Evolutionary conservation across 2,888 invertebrate species (phyloP), one percentile per base, ranked within the genome.

Genomic region (Mesorhabditis sp.): DNA sequence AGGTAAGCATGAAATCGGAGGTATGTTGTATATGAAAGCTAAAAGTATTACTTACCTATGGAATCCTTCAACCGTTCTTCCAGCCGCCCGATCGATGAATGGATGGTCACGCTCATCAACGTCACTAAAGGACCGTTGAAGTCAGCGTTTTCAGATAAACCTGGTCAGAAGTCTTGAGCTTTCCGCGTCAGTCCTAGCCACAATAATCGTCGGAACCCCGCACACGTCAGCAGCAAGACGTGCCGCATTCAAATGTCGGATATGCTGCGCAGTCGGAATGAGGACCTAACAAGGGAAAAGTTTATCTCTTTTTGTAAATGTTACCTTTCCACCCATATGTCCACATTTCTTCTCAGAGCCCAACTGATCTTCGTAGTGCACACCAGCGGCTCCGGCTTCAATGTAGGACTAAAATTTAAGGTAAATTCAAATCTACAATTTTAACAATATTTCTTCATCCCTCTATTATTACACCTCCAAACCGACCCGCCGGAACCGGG

Each of bases 291-390:
- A 50, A 15, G 43, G 28, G 6, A 64, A 4, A 50, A n/a, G 58
- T 50, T 63, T n/a, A 7, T 65, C 0, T 10, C 42, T 13, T 10
- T 50, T n/a, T 13, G 44, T 7, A 65, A 7, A 15, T 7, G 67
- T 66, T 62, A 74, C 79, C 70, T 86, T 86, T 69, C 86, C 86
- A 50, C 85, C 85, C 86, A 87, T 84, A 73, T 87, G 86, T 7
- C 86, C 86, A 72, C 86, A 86, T 77, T 86, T 86, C 79, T 87
- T 86, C 74, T 86, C 86, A 4, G 86, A 82, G 42, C 85, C 86
- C n/a, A 87, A 75, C 70, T 86, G 86, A 74, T 86, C 86, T 74
- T 86, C 86, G 72, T 84, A 86, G 76, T 86, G 86, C 41, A 86
- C 85, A 50, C 86, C 85, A 43, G 84, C 75, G 3, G 82, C 85